phyloP scores from a whole-genome alignment of 2,113 vertebrate species.

The Saguinus imperator region DNA sequence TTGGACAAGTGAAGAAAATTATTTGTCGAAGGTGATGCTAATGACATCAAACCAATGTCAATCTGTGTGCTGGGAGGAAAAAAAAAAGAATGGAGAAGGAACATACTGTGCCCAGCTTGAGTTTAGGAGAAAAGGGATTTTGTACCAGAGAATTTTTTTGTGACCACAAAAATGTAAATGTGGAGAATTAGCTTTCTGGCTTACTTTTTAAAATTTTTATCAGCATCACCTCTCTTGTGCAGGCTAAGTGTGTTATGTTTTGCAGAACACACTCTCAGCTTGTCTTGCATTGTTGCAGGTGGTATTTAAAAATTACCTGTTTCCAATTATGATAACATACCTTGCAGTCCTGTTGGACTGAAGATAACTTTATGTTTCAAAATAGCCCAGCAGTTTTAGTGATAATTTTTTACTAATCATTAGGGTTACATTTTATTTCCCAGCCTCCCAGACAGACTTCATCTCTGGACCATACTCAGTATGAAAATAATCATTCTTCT shows the following conservation, averaged over 20 bases:
- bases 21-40: constrained; percentile 68
- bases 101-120: constrained; percentile 46
- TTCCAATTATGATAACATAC: constrained; percentile 42
- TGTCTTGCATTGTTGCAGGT: background rate
- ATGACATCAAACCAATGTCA: constrained; percentile 63
- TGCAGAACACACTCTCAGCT: background rate
- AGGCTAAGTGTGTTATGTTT: background rate
- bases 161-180: constrained; percentile 61
- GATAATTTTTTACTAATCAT: constrained; percentile 6
- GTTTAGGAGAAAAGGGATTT: constrained; percentile 48
- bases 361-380: constrained; percentile 41
- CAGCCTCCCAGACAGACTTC: background rate
- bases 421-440: background rate
- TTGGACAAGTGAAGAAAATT: constrained; percentile 62
- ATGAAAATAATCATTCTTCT: background rate
- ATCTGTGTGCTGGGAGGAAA: background rate
- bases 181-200: constrained; percentile 28
- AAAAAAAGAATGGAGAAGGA: background rate
- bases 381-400: background rate
- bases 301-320: constrained; percentile 39
- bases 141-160: constrained; percentile 14
- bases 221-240: background rate
- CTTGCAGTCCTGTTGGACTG: background rate
- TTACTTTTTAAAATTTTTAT: constrained; percentile 29
- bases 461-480: background rate